Evolutionary conservation across 2,113 vertebrate genomes (phyloP).

Genomic region (Uria lomvia): DNA sequence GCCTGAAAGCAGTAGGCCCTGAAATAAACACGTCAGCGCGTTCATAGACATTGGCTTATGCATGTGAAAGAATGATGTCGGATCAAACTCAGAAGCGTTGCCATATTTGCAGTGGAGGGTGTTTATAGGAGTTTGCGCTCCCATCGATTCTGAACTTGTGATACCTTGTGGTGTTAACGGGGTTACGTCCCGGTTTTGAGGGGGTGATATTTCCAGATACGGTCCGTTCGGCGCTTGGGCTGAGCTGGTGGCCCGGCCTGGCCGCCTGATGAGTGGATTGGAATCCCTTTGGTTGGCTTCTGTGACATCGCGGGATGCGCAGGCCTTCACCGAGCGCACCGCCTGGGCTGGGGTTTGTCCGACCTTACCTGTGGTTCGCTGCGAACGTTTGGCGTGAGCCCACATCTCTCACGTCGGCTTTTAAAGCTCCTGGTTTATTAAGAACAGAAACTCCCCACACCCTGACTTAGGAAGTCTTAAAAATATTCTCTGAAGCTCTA

Average conservation of each 20-base stretch:
- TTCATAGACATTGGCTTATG: not conserved
- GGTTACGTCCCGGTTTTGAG: not conserved
- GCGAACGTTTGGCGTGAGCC: not conserved
- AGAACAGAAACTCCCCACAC: not conserved
- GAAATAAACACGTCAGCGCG: not conserved
- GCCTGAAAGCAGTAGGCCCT: not conserved
- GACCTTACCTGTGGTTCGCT: not conserved
- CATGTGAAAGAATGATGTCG: not conserved
- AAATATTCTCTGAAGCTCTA: not conserved
- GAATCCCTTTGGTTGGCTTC: not conserved
- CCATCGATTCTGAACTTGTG: not conserved
- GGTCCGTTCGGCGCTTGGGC: not conserved
- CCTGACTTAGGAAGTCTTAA: not conserved
- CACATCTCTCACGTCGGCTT: not conserved
- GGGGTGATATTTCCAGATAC: not conserved
- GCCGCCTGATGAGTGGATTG: not conserved
- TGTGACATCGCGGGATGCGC: not conserved
- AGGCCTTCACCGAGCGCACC: not conserved
- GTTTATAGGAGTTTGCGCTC: not conserved
- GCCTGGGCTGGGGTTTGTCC: accelerated
- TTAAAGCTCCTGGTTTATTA: not conserved
- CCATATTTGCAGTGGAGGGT: not conserved
- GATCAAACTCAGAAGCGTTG: not conserved
- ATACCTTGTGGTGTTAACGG: not conserved
- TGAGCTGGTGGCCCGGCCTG: not conserved